Evolutionary conservation across 1,140 invertebrate species (phyloP).

Genomic region (Theocolax elegans): DNA sequence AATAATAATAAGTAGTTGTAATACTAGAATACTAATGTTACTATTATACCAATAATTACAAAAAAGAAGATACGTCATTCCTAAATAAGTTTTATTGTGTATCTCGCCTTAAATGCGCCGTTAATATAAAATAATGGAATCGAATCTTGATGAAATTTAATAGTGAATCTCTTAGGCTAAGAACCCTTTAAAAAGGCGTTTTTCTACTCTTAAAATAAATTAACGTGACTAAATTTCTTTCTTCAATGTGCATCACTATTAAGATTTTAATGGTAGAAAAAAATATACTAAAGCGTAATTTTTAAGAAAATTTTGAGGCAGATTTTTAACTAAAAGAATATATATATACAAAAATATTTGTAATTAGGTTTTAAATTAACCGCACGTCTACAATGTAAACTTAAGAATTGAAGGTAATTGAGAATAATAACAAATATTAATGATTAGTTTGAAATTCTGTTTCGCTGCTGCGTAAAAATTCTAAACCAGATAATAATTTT

Average conservation of each 20-base stretch:
- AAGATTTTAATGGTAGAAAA: background rate
- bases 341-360: background rate
- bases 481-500: background rate
- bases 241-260: background rate
- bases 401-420: background rate
- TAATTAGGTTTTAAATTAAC: conserved; percentile 8
- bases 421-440: background rate
- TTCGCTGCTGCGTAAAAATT: background rate
- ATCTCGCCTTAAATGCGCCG: background rate
- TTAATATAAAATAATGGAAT: background rate
- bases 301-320: conserved; percentile 26
- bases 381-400: background rate
- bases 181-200: conserved; percentile 3
- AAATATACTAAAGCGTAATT: background rate
- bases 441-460: too few species aligned
- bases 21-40: too few species aligned
- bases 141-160: background rate
- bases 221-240: background rate
- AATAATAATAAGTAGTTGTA: too few species aligned
- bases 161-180: background rate
- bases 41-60: too few species aligned
- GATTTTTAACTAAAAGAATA: conserved; percentile 23
- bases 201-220: conserved; percentile 7
- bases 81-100: background rate
- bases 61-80: too few species aligned